These are phyloP conservation scores for Oligia latruncula DNA, from an alignment of 2,888 invertebrate species.

Conservation along the genomic window DNA sequence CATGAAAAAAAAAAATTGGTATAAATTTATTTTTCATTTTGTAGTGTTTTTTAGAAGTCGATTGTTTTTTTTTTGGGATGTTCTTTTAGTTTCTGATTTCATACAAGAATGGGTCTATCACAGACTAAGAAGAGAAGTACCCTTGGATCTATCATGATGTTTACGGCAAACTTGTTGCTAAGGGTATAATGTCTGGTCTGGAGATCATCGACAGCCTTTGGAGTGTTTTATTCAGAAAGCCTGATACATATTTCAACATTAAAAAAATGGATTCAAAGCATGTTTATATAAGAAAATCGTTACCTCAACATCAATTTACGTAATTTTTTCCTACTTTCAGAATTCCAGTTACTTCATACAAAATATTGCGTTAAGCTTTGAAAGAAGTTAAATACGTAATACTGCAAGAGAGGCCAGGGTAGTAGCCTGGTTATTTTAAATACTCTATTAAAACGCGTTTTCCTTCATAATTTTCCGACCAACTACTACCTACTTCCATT, in stretches of 20 bases:
- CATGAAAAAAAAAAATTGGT: too few species aligned
- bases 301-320: background rate
- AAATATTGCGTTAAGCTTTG: conserved; percentile 19
- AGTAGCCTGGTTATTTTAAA: conserved; percentile 29
- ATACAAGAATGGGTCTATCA: too few species aligned
- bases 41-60: too few species aligned
- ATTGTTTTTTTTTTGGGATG: too few species aligned
- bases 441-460: conserved; percentile 36
- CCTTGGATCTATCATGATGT: background rate
- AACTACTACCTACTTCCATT: conserved; percentile 15
- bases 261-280: background rate
- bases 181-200: background rate
- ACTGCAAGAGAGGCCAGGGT: conserved; percentile 19
- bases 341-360: background rate
- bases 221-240: background rate
- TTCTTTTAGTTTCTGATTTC: too few species aligned
- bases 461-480: conserved; percentile 21
- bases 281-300: background rate
- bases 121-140: too few species aligned
- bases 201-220: background rate
- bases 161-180: background rate
- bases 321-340: background rate
- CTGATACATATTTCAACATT: background rate
- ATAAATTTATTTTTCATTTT: background rate
- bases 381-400: conserved; percentile 25